Evolutionary conservation across 2,888 invertebrate genomes (phyloP).

Genomic region (Idaea straminata): DNA sequence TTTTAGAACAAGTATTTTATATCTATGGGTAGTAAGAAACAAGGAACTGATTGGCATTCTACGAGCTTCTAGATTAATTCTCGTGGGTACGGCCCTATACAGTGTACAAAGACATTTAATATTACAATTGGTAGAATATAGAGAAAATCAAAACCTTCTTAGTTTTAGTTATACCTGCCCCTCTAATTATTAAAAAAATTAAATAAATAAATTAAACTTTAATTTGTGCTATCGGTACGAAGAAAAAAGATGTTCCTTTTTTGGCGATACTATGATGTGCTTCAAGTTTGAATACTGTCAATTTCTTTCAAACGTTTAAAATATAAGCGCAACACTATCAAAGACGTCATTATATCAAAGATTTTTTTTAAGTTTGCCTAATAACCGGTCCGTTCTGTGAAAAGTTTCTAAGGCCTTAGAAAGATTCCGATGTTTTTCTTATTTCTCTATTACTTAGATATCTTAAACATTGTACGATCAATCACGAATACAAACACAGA

Average conservation of each 20-base stretch:
- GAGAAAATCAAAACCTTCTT: no score
- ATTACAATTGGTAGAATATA: no score
- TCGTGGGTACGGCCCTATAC: not conserved
- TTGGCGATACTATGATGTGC: no score
- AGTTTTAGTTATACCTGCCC: no score
- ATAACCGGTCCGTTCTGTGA: not conserved
- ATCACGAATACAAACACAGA: not conserved
- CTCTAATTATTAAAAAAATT: no score
- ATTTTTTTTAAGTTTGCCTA: not conserved
- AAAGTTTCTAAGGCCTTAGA: not conserved
- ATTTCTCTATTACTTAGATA: not conserved
- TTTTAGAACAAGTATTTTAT: not conserved
- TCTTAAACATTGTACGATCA: not conserved
- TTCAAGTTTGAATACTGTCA: no score
- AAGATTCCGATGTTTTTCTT: not conserved
- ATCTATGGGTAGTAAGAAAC: not conserved
- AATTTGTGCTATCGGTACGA: no score
- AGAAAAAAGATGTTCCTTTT: no score
- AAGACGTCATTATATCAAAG: no score
- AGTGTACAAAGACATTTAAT: not conserved
- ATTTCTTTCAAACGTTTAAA: no score
- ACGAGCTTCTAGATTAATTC: slow-evolving; percentile 1
- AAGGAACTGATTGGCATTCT: not conserved
- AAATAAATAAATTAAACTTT: no score
- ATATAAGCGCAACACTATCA: no score